Percentiles rank a stretch among this genome's conserved stretches.
Evolutionary conservation across 2,797 vertebrate genomes (phyloP).

Genomic region (Hozukius guyotensis): DNA sequence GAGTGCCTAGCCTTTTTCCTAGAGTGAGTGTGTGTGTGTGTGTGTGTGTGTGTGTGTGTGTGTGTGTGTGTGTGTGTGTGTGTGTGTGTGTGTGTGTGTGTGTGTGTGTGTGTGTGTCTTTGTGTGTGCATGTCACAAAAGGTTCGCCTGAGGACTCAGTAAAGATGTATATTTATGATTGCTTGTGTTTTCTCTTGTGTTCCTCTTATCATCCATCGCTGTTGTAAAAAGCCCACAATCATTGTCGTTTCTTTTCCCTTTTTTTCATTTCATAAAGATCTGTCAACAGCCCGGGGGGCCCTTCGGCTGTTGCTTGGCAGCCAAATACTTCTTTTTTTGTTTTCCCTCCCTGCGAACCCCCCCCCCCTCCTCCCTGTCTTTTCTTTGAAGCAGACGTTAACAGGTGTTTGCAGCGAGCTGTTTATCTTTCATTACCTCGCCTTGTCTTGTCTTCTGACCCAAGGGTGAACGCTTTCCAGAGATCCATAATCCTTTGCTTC

Average conservation of each 20-base stretch:
- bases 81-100: slow-evolving; percentile 34
- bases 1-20: slow-evolving; percentile 35
- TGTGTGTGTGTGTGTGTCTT: slow-evolving; percentile 13
- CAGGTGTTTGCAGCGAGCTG: slow-evolving; percentile 88
- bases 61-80: slow-evolving; percentile 58
- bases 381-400: slow-evolving; percentile 88
- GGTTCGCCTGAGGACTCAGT: slow-evolving; percentile 80
- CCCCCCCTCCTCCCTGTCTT: slow-evolving; percentile 72
- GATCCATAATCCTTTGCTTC: slow-evolving; percentile 83
- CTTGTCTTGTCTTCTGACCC: slow-evolving; percentile 86
- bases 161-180: slow-evolving; percentile 83
- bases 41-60: slow-evolving; percentile 9
- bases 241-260: slow-evolving; percentile 84
- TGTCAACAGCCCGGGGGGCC: slow-evolving; percentile 87
- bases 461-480: slow-evolving; percentile 83
- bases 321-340: slow-evolving; percentile 85
- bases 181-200: slow-evolving; percentile 80
- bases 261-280: slow-evolving; percentile 88
- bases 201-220: slow-evolving; percentile 85
- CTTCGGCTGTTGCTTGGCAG: slow-evolving; percentile 87
- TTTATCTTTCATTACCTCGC: slow-evolving; percentile 83
- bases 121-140: slow-evolving; percentile 74
- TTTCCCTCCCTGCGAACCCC: slow-evolving; percentile 70
- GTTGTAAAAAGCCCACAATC: slow-evolving; percentile 85
- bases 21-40: slow-evolving; percentile 33